Evolutionary conservation across 2,797 vertebrate species (phyloP).

Genomic region (Pseudochaenichthys georgianus): DNA sequence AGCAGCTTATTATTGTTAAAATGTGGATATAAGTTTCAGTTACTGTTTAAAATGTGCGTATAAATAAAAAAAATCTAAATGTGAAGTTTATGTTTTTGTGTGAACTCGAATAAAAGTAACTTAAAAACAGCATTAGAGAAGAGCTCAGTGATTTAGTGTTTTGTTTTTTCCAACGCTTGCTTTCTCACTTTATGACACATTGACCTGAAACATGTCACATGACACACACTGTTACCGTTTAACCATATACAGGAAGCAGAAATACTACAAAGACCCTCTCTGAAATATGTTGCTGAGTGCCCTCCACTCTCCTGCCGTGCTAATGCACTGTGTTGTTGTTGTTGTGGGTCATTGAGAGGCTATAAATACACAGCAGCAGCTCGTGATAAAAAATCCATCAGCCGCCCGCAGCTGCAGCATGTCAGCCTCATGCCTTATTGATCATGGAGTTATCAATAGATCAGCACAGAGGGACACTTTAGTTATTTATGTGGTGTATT

Average conservation of each 20-base stretch:
- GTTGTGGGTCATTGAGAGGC: conserved; percentile 24
- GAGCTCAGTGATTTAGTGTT: too few relatives aligned
- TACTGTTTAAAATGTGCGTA: too few relatives aligned
- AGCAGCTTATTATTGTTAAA: too few relatives aligned
- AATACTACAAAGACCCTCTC: not conserved
- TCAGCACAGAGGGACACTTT: not conserved
- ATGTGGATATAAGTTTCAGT: too few relatives aligned
- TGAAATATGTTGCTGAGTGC: not conserved
- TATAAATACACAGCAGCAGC: conserved; percentile 52
- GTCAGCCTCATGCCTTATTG: conserved; percentile 10
- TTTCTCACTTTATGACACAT: too few relatives aligned
- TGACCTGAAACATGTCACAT: not conserved
- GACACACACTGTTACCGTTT: not conserved
- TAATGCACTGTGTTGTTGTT: conserved; percentile 20
- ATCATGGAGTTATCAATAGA: conserved; percentile 13
- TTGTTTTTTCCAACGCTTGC: too few relatives aligned
- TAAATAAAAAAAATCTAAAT: too few relatives aligned
- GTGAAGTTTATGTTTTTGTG: too few relatives aligned
- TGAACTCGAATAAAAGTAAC: too few relatives aligned
- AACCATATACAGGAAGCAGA: conserved; percentile 5
- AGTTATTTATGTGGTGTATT: too few relatives aligned
- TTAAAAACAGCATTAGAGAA: too few relatives aligned
- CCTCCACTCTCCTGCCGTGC: not conserved
- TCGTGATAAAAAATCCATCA: conserved; percentile 62
- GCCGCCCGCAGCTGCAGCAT: conserved; percentile 23